phyloP scores from a whole-genome alignment of 2,888 invertebrate species.

The Autographa pulchrina region DNA sequence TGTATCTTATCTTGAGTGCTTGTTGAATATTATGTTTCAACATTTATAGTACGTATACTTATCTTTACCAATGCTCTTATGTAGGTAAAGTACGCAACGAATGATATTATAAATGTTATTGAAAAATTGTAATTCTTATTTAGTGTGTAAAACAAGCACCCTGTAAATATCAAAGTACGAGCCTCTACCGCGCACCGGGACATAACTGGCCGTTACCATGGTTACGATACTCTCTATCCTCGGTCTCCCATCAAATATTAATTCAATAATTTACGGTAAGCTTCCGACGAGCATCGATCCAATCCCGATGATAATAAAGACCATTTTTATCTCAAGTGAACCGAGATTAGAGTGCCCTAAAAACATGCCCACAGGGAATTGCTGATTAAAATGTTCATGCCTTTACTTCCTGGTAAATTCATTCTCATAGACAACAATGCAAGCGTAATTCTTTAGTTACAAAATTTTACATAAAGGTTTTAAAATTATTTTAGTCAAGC shows the following conservation, averaged over 20 bases:
- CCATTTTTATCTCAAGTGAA: conserved; percentile 53
- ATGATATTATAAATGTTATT: too few relatives aligned
- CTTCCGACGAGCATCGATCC: conserved; percentile 33
- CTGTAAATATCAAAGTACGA: not conserved
- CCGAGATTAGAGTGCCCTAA: conserved; percentile 28
- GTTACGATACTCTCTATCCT: conserved; percentile 14
- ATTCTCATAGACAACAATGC: not conserved
- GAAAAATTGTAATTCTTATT: too few relatives aligned
- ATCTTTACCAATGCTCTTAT: too few relatives aligned
- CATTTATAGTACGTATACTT: too few relatives aligned
- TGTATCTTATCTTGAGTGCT: not conserved
- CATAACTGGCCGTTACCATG: conserved; percentile 14
- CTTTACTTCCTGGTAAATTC: not conserved
- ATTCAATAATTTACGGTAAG: conserved; percentile 53
- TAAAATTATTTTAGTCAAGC: too few relatives aligned
- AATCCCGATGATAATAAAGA: conserved; percentile 46
- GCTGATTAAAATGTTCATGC: not conserved
- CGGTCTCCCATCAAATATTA: conserved; percentile 40
- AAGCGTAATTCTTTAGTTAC: too few relatives aligned
- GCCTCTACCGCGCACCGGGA: conserved; percentile 8
- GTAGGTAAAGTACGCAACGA: too few relatives aligned
- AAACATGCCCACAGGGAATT: conserved; percentile 27
- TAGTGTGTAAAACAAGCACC: not conserved
- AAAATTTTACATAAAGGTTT: too few relatives aligned
- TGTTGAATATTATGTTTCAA: not conserved